Base-by-base conservation (phyloP, 2,113 vertebrate genomes). In the Motacilla tschutschensis region DNA sequence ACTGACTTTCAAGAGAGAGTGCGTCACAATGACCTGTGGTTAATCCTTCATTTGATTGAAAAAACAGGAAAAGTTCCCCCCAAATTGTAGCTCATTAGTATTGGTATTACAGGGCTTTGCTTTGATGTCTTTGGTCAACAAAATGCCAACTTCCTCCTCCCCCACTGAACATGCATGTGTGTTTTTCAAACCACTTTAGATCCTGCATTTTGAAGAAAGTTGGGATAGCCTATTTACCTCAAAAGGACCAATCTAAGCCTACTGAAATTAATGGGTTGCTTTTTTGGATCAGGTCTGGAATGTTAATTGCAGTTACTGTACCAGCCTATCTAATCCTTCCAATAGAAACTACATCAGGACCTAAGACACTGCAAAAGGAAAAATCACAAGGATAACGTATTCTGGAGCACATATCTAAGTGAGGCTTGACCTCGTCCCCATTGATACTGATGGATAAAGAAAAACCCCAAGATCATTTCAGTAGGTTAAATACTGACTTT, bases 401-500 rank as follows among this genome's bases (percentile, higher is more conserved):
- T 48, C 47, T 14, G 60, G 58, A 90, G 29, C 31, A 84, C 55
- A 10, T 44, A 85, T 26, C 63, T 66, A 24, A 51, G 18, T 9
- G 48, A 85, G 55, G 58, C 29, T 82, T 84, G 44, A 81, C 38
- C 50, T 36, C 43, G 47, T 58, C 31, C 31, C 14, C 26, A 16
- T 29, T 69, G 70, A 81, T 72, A 57, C 0, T 55, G 63, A 86
- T 41, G 26, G 71, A 72, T 38, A 86, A 86, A 59, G 43, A 79
- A 90, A 85, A 90, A 43, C 17, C 14, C 48, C 36, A 50, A 63
- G 41, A 86, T 82, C 17, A 64, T 57, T 84, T 36, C 64, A 55
- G 36, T n/a, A 74, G 28, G 20, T 79, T 84, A 82, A 88, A 90
- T 70, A 86, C 57, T 31, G 64, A 82, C 33, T 91, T 63, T 67